Base-by-base conservation (phyloP, 2,797 vertebrate genomes). In the Melanitta fusca region DNA sequence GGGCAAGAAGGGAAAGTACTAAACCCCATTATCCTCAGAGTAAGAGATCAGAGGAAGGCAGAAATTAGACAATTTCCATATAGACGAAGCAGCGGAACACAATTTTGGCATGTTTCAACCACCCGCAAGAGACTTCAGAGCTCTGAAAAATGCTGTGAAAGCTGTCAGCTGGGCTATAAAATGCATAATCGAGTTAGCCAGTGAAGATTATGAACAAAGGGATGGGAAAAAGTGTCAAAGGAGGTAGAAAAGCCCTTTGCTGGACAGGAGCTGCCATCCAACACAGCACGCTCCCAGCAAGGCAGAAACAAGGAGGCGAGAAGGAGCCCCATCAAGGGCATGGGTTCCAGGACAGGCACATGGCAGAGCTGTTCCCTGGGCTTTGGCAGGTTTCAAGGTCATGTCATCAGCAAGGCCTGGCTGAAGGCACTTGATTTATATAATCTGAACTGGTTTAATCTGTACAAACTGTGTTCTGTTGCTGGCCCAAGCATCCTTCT, bases 41-140 rank as follows among this genome's bases (percentile, higher is more conserved):
- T 83, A 90, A 86, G 89, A 97, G 94, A 96, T 86, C 89, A 94
- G 91, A 94, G 77, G 70, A 53, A 94, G 80, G 80, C 72, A 94
- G 96, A 94, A 94, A 96, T 93, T 60, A 95, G 70, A 86, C 89
- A 85, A 95, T 96, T 96, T 95, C 94, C 91, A 93, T 93, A 94
- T 94, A 96, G 94, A 96, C 43, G 51, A 96, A 96, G 82, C 51
- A 75, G 89, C 80, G 58, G 82, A 88, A 64, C 87, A 58, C 62
- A 74, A 90, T 94, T 94, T 86, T 84, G 82, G 77, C 68, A 41
- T 14, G 21, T 88, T 95, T 84, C 82, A 82, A 56, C 69, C 82
- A 70, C 70, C 88, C 74, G 47, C 77, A 70, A 64, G 90, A 73
- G 90, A 54, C 77, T 91, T 93, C 87, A 69, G 94, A 79, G 77